These are phyloP conservation scores for Camponotus vicinus DNA, from an alignment of 1,140 invertebrate genomes.

Conservation along the genomic window DNA sequence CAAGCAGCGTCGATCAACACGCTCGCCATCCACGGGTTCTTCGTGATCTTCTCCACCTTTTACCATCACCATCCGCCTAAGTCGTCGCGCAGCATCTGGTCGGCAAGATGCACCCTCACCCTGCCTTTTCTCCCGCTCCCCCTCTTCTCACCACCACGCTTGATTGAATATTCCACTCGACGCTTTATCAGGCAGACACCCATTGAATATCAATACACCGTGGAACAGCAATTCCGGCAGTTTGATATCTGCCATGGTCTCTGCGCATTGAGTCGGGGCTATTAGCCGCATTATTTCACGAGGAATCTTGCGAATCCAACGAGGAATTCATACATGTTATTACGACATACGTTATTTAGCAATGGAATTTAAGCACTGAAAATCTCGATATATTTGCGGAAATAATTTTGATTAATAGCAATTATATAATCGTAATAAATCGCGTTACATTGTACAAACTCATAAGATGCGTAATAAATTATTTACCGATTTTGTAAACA, in stretches of 20 bases:
- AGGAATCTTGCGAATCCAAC: constrained; percentile 35
- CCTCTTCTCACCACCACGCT: constrained; percentile 59
- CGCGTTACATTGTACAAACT: background rate
- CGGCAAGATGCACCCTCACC: background rate
- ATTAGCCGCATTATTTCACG: constrained; percentile 60
- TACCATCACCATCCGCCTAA: constrained; percentile 59
- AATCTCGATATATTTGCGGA: constrained; percentile 13
- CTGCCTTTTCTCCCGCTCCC: background rate
- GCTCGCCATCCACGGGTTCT: constrained; percentile 65
- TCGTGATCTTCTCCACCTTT: constrained; percentile 66
- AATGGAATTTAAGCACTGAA: constrained; percentile 26
- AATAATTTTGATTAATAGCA: constrained; percentile 16
- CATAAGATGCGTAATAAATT: background rate
- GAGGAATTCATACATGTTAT: constrained; percentile 37
- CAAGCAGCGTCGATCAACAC: constrained; percentile 75
- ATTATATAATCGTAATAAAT: constrained; percentile 14
- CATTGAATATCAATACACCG: constrained; percentile 81
- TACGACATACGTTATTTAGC: constrained; percentile 2
- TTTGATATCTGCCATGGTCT: constrained; percentile 67
- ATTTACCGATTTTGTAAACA: constrained; percentile 20
- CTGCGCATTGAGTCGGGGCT: constrained; percentile 28
- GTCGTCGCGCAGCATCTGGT: constrained; percentile 55
- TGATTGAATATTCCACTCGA: constrained; percentile 84
- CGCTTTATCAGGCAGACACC: constrained; percentile 82
- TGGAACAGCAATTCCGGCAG: constrained; percentile 64